Evolutionary conservation across 92 coral and sea anemone species (phyloP).

Genomic region (Zoanthus sansibaricus): DNA sequence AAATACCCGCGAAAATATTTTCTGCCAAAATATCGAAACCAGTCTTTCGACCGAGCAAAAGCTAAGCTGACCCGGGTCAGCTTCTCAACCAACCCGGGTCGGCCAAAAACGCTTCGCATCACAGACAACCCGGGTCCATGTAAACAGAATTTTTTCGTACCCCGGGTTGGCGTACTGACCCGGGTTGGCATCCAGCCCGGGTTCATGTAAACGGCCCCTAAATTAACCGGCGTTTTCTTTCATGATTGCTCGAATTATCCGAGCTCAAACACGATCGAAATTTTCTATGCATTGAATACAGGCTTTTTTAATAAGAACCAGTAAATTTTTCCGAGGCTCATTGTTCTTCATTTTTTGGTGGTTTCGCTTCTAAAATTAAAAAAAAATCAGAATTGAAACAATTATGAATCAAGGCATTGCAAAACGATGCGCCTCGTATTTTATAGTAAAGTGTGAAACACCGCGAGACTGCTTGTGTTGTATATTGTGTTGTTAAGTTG

Average conservation of each 20-base stretch:
- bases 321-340: too few relatives aligned
- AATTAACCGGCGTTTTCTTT: too few relatives aligned
- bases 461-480: neutral
- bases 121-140: neutral
- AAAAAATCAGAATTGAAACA: neutral
- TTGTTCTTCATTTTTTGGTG: too few relatives aligned
- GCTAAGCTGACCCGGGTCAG: neutral
- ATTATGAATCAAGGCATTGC: neutral
- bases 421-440: constrained; percentile 13
- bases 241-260: too few relatives aligned
- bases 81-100: neutral
- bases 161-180: neutral
- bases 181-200: neutral
- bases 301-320: too few relatives aligned
- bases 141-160: too few relatives aligned
- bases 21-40: constrained; percentile 16
- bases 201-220: neutral
- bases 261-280: too few relatives aligned
- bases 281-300: too few relatives aligned
- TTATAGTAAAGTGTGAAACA: neutral
- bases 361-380: neutral
- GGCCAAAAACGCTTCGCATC: neutral
- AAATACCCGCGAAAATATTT: constrained; percentile 6
- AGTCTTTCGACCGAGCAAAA: constrained; percentile 33
- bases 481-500: too few relatives aligned